A percentile compares a stretch with the other conserved stretches of the same genome.
phyloP scores from a whole-genome alignment of 2,113 vertebrate genomes.

The Peromyscus leucopus region DNA sequence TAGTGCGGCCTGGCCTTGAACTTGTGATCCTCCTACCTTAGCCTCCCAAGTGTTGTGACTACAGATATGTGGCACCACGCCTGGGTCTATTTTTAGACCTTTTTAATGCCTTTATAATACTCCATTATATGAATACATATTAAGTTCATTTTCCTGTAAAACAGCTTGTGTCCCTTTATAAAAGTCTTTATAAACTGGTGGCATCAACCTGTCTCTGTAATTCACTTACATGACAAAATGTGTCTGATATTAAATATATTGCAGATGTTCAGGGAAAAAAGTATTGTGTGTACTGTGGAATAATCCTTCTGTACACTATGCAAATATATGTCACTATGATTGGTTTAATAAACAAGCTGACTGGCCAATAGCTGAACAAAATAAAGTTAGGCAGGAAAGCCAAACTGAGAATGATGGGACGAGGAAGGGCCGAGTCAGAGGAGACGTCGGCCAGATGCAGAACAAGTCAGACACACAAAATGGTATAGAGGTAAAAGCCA shows the following conservation, averaged over 20 bases:
- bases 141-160: conserved; percentile 48
- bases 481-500: no score
- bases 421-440: no score
- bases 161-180: not conserved
- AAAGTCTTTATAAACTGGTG: conserved; percentile 2
- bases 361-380: no score
- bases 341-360: no score
- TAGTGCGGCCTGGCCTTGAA: not conserved
- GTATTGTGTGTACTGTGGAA: not conserved
- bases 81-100: not conserved
- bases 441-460: no score
- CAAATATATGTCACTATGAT: no score
- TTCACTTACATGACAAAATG: conserved; percentile 43
- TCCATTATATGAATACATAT: not conserved
- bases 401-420: no score
- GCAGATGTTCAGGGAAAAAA: not conserved
- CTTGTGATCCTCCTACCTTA: not conserved
- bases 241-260: not conserved
- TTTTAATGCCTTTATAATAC: conserved; percentile 10
- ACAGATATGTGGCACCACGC: not conserved
- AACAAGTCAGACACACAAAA: no score
- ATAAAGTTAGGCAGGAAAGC: no score
- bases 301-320: no score
- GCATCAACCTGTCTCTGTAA: not conserved
- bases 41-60: not conserved